Base-by-base conservation (phyloP, 2,888 invertebrate species). In the Hydropsyche betteni region DNA sequence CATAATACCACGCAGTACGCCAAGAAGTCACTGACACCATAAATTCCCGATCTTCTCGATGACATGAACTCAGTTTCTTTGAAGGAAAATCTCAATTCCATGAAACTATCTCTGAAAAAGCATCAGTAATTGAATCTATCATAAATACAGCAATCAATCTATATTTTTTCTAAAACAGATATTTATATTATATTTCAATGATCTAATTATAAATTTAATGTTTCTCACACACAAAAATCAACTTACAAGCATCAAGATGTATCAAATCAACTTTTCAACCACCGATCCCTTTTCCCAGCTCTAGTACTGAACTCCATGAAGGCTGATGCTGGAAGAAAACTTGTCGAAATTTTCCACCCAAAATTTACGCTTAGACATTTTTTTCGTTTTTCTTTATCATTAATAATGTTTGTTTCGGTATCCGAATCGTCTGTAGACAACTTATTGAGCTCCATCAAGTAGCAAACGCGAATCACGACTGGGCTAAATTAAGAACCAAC, bases 91-190 rank as follows among this genome's bases (percentile, higher is more conserved):
- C 14, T 69, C 44, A 50, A 14, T 24, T 14, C 89, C 80, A 74
- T 84, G 82, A 0, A 88, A 38, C 5, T 44, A 44, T 7, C 2
- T 7, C 50, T 50, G 24, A 50, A 4, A 5, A 33, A 3, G 34
- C 33, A 14, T n/a, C n/a, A n/a, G n/a, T n/a, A n/a, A n/a, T n/a
- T n/a, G n/a, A n/a, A n/a, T n/a, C n/a, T n/a, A n/a, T n/a, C n/a
- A n/a, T n/a, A n/a, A n/a, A n/a, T n/a, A n/a, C n/a, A n/a, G n/a
- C n/a, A n/a, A n/a, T n/a, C n/a, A n/a, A n/a, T n/a, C n/a, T n/a
- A n/a, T n/a, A 55, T 16, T 73, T 33, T 44, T 6, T 7, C 44
- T 44, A 44, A 5, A 44, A 44, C n/a, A n/a, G n/a, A n/a, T n/a
- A n/a, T n/a, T n/a, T n/a, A n/a, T n/a, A n/a, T n/a, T n/a, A n/a